Evolutionary conservation across 2,888 invertebrate species (phyloP), one percentile per base, ranked within the genome.

Genomic region (Limenitis camilla): DNA sequence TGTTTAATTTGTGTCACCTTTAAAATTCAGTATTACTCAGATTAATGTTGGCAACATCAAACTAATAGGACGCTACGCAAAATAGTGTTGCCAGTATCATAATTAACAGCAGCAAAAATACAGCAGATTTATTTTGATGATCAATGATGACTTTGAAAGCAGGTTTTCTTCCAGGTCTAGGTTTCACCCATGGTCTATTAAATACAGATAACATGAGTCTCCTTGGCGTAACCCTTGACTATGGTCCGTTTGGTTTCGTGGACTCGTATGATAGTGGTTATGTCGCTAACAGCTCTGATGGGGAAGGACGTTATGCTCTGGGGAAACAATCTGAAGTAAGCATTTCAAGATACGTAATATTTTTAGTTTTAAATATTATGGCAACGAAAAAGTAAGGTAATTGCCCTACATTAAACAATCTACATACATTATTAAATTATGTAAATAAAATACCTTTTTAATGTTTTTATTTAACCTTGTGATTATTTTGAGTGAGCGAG

Each of bases 231-330:
- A 92, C 92, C 0, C 75, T 92, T 55, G 91, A 92, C 66, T 92
- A 90, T 63, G 92, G 92, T 0, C 92, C 92, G 0, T 92, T 86
- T 68, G 92, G 92, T 1, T 92, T 92, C 63, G 84, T 92, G 61
- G 92, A 92, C 64, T 85, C 88, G 0, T 92, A 88, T 65, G 89
- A 92, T 62, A 89, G 90, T 2, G 85, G 89, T 9, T 91, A 88
- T 62, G 88, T 91, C 5, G 89, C 91, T 27, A 92, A 92, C 69
- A 84, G 84, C 46, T 92, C 90, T 40, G 92, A 91, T 71, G 89
- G 90, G 54, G 89, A 89, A 68, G 89, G 89, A 28, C 76, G 91
- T 57, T 92, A 92, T 64, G 77, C 90, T 5, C 85, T 90, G 52
- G 79, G 81, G 6, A 89, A 89, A 54, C 92, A 92, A 65, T 89